Percentiles rank a stretch among this genome's conserved stretches.
These are phyloP conservation scores for Willisornis vidua DNA, from an alignment of 2,113 vertebrate genomes.

Conservation along the genomic window DNA sequence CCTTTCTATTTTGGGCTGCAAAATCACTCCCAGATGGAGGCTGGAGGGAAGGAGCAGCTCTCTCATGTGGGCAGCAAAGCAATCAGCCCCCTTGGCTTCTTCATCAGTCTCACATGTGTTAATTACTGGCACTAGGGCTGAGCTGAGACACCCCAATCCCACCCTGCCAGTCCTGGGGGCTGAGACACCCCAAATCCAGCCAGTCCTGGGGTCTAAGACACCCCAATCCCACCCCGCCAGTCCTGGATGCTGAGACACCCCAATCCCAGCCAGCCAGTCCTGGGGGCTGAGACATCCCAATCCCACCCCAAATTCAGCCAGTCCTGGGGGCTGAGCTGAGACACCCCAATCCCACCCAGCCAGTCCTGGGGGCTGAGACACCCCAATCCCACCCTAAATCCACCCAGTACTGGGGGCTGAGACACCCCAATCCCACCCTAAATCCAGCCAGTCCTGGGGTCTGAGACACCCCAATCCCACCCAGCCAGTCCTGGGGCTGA, in stretches of 20 bases:
- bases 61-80: background rate
- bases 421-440: too few species aligned
- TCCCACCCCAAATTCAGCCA: too few species aligned
- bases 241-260: too few species aligned
- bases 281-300: too few species aligned
- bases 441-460: too few species aligned
- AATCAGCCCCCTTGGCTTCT: background rate
- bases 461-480: background rate
- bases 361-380: background rate
- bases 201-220: too few species aligned
- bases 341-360: background rate
- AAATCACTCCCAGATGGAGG: slow-evolving; percentile 36
- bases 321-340: too few species aligned
- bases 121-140: background rate
- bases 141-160: background rate
- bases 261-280: too few species aligned
- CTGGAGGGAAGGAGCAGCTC: background rate
- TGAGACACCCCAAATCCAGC: too few species aligned
- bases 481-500: background rate
- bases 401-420: background rate
- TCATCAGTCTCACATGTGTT: background rate
- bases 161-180: background rate
- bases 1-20: slow-evolving; percentile 6
- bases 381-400: background rate
- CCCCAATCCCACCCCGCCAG: too few species aligned